phyloP scores from a whole-genome alignment of 2,888 invertebrate species.

The Oxytorus armatus region DNA sequence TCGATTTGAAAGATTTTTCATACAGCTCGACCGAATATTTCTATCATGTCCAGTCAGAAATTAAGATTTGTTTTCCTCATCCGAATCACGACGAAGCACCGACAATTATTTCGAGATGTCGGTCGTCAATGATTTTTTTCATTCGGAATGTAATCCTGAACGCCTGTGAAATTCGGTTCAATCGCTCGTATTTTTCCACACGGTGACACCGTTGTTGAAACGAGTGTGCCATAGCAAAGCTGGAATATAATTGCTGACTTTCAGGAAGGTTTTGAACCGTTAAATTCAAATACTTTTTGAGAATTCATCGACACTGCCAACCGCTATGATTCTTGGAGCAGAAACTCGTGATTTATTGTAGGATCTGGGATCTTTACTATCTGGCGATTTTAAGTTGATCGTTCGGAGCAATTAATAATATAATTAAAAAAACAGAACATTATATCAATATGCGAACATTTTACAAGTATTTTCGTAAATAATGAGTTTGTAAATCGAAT shows the following conservation, averaged over 20 bases:
- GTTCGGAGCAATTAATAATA: too few species aligned
- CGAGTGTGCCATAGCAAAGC: too few species aligned
- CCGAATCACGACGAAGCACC: not conserved
- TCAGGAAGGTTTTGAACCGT: constrained; percentile 3
- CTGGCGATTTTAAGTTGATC: too few species aligned
- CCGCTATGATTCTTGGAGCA: too few species aligned
- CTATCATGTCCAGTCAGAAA: not conserved
- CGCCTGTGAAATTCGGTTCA: constrained; percentile 16
- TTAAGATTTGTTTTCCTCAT: not conserved
- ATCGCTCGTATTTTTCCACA: constrained; percentile 11
- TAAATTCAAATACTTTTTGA: constrained; percentile 10
- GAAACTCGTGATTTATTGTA: not conserved
- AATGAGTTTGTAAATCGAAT: too few species aligned
- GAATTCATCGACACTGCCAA: not conserved
- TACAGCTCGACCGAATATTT: not conserved
- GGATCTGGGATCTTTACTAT: not conserved
- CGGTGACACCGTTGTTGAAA: constrained; percentile 5
- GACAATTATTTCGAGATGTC: constrained; percentile 10
- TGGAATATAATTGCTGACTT: constrained; percentile 23
- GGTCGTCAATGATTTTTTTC: not conserved
- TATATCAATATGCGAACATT: too few species aligned
- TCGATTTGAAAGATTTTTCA: not conserved
- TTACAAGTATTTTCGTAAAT: too few species aligned
- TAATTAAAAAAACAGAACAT: too few species aligned
- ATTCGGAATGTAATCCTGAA: not conserved